Percentiles rank a stretch among this genome's conserved stretches.
phyloP scores from a whole-genome alignment of 2,888 invertebrate genomes.

The Rhorus exstirpatorius region DNA sequence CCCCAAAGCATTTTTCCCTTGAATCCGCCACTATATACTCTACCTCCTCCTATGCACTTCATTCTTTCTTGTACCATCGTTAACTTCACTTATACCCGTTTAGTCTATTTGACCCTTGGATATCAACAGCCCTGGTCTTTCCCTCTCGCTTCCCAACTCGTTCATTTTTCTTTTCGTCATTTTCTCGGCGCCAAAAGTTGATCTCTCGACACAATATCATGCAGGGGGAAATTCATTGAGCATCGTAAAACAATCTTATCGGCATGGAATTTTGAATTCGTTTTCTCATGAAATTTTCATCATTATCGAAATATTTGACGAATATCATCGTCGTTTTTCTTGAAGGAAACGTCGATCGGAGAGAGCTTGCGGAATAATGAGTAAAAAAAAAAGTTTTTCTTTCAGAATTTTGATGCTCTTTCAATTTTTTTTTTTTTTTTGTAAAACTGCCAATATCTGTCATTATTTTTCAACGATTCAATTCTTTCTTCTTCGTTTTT shows the following conservation, averaged over 20 bases:
- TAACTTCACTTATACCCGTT: constrained; percentile 82
- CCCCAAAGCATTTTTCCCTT: constrained; percentile 28
- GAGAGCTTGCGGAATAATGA: too few relatives aligned
- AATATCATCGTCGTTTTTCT: too few relatives aligned
- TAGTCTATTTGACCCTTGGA: constrained; percentile 67
- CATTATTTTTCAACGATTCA: constrained; percentile 18
- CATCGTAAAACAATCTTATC: too few relatives aligned
- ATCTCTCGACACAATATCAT: too few relatives aligned
- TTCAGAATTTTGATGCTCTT: constrained; percentile 18
- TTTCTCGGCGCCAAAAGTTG: constrained; percentile 2
- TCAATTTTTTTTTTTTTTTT: constrained; percentile 44
- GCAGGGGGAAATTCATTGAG: too few relatives aligned
- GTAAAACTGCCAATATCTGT: neutral
- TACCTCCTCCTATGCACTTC: neutral
- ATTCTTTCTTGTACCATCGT: constrained; percentile 77
- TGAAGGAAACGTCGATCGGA: too few relatives aligned
- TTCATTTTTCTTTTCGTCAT: constrained; percentile 41
- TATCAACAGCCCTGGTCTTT: too few relatives aligned
- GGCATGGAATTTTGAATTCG: too few relatives aligned
- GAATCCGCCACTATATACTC: constrained; percentile 57
- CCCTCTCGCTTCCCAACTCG: neutral
- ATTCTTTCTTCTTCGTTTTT: constrained; percentile 15
- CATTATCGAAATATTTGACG: too few relatives aligned
- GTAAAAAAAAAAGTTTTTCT: neutral
- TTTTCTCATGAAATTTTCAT: too few relatives aligned